Conservation (phyloP, 2,888 invertebrate genomes). For the Taenaris catops region DNA sequence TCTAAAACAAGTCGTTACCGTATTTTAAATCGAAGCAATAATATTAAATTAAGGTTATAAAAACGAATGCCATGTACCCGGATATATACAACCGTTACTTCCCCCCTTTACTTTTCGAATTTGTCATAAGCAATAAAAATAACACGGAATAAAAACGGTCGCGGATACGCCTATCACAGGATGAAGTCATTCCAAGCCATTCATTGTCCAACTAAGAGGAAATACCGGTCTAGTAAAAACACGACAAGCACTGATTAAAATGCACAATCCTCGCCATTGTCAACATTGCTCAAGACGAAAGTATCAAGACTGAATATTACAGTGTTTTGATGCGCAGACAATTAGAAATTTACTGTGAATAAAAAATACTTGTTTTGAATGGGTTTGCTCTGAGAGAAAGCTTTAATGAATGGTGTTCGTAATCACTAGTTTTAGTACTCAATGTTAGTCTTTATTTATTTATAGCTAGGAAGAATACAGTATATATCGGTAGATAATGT, state of each 20-base stretch:
- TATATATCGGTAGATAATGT: too few species aligned
- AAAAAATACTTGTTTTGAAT: constrained; percentile 6
- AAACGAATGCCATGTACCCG: not conserved
- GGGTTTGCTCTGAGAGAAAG: too few species aligned
- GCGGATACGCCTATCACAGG: constrained; percentile 14
- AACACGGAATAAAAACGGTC: constrained; percentile 4
- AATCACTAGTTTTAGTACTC: too few species aligned
- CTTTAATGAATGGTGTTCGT: too few species aligned
- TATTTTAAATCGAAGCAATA: too few species aligned
- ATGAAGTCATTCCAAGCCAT: constrained; percentile 15
- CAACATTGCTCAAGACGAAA: constrained; percentile 5
- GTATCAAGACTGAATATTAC: constrained; percentile 1
- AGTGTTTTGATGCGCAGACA: constrained; percentile 6
- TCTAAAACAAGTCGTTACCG: too few species aligned
- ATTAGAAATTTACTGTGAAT: constrained; percentile 12
- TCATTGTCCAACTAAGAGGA: constrained; percentile 12
- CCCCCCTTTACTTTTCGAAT: constrained; percentile 8
- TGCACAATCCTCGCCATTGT: constrained; percentile 7
- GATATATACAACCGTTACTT: constrained; percentile 6
- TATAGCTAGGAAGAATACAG: too few species aligned
- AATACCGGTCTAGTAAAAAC: constrained; percentile 12
- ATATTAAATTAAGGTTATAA: too few species aligned
- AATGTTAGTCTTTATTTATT: too few species aligned
- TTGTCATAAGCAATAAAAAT: constrained; percentile 6
- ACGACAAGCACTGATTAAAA: constrained; percentile 13